These are phyloP conservation scores for Garrulus glandarius DNA, from an alignment of 2,797 vertebrate genomes.

Conservation along the genomic window DNA sequence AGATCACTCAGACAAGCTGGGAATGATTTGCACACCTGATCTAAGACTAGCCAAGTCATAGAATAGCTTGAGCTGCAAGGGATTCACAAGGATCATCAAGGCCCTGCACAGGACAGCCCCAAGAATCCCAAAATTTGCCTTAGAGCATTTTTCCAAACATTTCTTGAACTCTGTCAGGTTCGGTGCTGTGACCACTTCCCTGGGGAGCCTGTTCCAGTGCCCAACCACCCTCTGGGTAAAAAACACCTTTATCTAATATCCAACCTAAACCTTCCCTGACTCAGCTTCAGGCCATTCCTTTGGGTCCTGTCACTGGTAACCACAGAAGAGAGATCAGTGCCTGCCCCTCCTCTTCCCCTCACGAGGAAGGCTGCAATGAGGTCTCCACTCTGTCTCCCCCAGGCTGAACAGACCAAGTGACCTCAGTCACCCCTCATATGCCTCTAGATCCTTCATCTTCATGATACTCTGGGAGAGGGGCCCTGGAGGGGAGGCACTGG, in stretches of 20 bases:
- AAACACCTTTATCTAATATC: neutral
- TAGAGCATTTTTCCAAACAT: neutral
- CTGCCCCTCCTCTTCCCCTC: neutral
- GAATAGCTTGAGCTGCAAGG: neutral
- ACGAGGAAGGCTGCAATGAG: fast-evolving
- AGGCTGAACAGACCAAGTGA: neutral
- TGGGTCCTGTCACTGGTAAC: neutral
- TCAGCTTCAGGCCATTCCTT: neutral
- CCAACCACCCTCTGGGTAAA: neutral
- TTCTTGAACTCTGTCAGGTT: neutral
- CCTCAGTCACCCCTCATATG: fast-evolving
- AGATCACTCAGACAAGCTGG: neutral
- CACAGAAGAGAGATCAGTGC: neutral
- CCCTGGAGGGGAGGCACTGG: no score
- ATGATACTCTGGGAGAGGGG: no score
- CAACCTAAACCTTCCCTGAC: neutral
- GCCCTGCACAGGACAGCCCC: neutral
- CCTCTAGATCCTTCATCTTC: neutral
- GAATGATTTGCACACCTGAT: neutral
- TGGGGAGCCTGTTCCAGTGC: fast-evolving
- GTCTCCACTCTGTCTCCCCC: neutral
- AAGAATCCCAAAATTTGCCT: neutral
- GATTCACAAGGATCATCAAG: neutral
- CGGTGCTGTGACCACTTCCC: neutral
- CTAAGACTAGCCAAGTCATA: neutral